Base-by-base conservation (phyloP, 2,888 invertebrate species). In the Tenthredo notha region DNA sequence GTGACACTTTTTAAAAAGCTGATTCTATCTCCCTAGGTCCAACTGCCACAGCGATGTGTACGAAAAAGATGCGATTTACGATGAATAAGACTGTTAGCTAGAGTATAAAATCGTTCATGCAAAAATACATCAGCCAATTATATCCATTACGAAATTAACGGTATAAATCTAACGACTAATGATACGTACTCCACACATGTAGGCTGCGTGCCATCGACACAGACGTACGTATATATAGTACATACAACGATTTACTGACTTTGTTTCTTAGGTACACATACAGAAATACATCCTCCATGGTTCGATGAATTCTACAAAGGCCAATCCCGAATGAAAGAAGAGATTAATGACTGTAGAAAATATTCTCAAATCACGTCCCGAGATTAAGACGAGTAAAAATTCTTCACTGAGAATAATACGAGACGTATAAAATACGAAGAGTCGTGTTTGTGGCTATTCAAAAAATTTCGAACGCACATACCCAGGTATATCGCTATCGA, bases 141-240 rank as follows among this genome's bases (percentile, higher is more conserved):
- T 80, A 80, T 80, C 33, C 80, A 15, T 58, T 80, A 80, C 80
- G 58, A 40, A 80, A 61, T 80, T 80, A 80, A 80, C 80, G 80
- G 80, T 80, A 61, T 61, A 80, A 61, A 80, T 15, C 33, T 18
- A 61, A 12, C 80, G 21, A 40, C 80, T 80, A 80, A 80, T 80
- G 80, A 80, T 40, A 37, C 29, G 15, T 21, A 10, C 21, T n/a
- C 7, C 80, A 58, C 58, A 61, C 80, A 40, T 61, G 61, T 25
- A 40, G 50, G 7, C 29, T 33, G 29, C 29, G 15, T n/a, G 54
- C n/a, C 54, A 54, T 54, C 50, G 15, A 77, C 33, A 33, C 65
- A 65, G 18, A 33, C 54, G 54, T 10, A 74, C n/a, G 43, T 29
- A 40, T 21, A 43, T n/a, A 47, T 10, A 25, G 50, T n/a, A 72